Evolutionary conservation across 23 tunicate species (phyloP).

Genomic region (Clavelina lepadiformis): DNA sequence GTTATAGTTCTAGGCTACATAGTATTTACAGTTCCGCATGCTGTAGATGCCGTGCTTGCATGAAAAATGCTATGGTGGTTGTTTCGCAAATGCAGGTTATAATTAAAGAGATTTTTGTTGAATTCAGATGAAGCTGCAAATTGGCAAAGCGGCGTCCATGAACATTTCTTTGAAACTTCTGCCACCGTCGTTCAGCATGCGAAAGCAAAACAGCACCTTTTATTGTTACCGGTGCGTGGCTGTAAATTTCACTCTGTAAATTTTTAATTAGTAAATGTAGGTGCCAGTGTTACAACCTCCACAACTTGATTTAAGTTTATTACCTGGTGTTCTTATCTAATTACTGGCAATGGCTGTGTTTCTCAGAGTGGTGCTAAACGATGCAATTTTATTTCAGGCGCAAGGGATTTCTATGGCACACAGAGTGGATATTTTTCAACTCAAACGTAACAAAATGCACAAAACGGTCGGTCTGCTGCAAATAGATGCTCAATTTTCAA

Average conservation of each 20-base stretch:
- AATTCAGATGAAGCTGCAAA: conserved; percentile 11
- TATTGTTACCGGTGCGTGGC: conserved; percentile 15
- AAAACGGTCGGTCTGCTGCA: conserved; percentile 1
- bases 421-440: conserved; percentile 25
- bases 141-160: conserved; percentile 12
- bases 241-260: too few relatives aligned
- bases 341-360: neutral
- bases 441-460: neutral
- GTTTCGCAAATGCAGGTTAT: too few relatives aligned
- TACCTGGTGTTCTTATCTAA: neutral
- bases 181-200: conserved; percentile 7
- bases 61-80: too few relatives aligned
- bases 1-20: too few relatives aligned
- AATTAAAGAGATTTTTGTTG: too few relatives aligned
- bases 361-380: too few relatives aligned
- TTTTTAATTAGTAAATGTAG: too few relatives aligned
- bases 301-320: too few relatives aligned
- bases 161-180: conserved; percentile 10
- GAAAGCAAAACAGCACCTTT: conserved; percentile 24
- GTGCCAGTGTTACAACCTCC: too few relatives aligned
- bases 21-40: too few relatives aligned
- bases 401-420: conserved; percentile 20
- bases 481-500: too few relatives aligned
- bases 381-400: neutral
- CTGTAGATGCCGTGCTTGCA: too few relatives aligned